Base-by-base conservation (phyloP, 2,888 invertebrate species). In the Drosophila eohydei region DNA sequence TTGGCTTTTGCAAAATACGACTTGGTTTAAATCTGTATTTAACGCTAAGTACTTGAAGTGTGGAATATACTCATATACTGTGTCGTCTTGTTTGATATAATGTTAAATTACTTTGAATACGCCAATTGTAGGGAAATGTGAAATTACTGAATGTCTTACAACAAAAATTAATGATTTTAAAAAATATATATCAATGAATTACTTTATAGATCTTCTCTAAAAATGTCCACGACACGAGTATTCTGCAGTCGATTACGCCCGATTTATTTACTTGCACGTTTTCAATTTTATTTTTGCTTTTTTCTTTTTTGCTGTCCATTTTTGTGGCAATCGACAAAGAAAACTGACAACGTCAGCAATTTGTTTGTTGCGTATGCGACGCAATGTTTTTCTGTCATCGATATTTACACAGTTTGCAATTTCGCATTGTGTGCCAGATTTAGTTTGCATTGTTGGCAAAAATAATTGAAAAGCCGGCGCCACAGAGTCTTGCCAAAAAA, bases 401-500 rank as follows among this genome's bases (percentile, higher is more conserved):
- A 46, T 63, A 71, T 71, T 85, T 82, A 74, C 74, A 65, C 77
- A 77, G 68, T 64, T 36, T 30, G 66, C 63, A 66, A 64, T 64
- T 64, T 74, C 61, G 51, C 55, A 69, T 76, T 83, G 73, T 81
- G 81, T 81, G 75, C 78, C 77, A 78, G 58, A 78, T 77, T 77
- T 64, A 50, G 73, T 73, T 63, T 77, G 58, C 55, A 62, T 43
- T 78, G 58, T 51, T 74, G 69, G 63, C 64, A 48, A 78, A 74
- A 70, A 71, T 59, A 69, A 72, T 62, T 70, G 69, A 64, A 86
- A 79, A 74, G 64, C 55, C 68, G 88, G 88, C 88, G 86, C 86
- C 88, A 57, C 44, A 50, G 26, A 56, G 85, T 86, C 85, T 88
- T 86, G 86, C 83, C 88, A 86, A 86, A 81, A 80, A 83, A 26